phyloP scores from a whole-genome alignment of 2,888 invertebrate species.

The Ganaspis brasiliensis region DNA sequence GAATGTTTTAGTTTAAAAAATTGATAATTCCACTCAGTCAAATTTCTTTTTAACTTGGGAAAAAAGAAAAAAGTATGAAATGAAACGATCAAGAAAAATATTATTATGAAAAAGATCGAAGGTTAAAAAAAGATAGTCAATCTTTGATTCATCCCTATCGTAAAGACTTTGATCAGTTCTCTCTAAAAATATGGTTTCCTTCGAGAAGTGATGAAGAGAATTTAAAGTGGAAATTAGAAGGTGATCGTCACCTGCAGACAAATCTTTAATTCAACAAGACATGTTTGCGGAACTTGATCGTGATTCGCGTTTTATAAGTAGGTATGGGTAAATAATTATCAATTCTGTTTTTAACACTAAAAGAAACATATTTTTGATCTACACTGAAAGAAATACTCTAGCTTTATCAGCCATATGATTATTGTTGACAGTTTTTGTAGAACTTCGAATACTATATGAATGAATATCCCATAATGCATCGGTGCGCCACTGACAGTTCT shows the following conservation, averaged over 20 bases:
- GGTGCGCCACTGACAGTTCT: too few species aligned
- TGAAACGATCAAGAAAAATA: too few species aligned
- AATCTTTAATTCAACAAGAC: slow-evolving; percentile 68
- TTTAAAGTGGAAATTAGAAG: slow-evolving; percentile 51
- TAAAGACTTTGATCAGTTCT: slow-evolving; percentile 24
- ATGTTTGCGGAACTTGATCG: slow-evolving; percentile 49
- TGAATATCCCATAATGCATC: too few species aligned
- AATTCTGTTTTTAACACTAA: slow-evolving; percentile 35
- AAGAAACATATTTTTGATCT: slow-evolving; percentile 53
- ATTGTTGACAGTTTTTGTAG: too few species aligned
- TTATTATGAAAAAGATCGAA: background rate
- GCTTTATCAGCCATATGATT: too few species aligned
- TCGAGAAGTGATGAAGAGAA: slow-evolving; percentile 35
- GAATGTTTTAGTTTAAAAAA: too few species aligned
- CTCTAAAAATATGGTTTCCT: slow-evolving; percentile 30
- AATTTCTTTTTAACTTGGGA: too few species aligned
- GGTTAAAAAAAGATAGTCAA: background rate
- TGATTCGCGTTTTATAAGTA: slow-evolving; percentile 67
- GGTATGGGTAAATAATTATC: too few species aligned
- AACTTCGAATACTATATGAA: too few species aligned
- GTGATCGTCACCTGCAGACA: slow-evolving; percentile 63
- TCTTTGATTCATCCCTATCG: background rate
- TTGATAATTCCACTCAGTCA: too few species aligned
- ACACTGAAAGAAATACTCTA: too few species aligned
- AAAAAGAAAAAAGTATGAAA: too few species aligned